Conservation (phyloP, 2,113 vertebrate species). For the Penelope pileata region DNA sequence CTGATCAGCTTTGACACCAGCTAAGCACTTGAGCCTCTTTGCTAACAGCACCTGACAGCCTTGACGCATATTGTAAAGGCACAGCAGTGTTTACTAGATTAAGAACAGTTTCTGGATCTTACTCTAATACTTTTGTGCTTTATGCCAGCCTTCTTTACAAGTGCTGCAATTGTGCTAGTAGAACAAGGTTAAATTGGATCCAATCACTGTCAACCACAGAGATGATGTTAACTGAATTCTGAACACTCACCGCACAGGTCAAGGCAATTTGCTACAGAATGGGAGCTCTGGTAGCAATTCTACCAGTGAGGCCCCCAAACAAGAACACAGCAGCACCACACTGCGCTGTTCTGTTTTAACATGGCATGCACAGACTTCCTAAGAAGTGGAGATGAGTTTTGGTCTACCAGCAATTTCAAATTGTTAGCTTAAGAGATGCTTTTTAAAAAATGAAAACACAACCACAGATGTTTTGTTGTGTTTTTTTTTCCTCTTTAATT, state of each 20-base stretch:
- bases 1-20: not conserved
- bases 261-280: not conserved
- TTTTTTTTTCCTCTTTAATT: not conserved
- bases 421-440: not conserved
- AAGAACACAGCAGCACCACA: not conserved
- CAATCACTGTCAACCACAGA: not conserved
- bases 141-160: not conserved
- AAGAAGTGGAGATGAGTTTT: not conserved
- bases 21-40: conserved; percentile 5
- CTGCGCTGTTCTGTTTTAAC: not conserved
- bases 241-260: not conserved
- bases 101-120: not conserved
- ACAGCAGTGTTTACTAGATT: not conserved
- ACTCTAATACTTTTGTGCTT: not conserved
- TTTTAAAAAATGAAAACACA: not conserved
- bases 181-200: not conserved
- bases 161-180: not conserved
- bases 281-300: not conserved
- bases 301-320: not conserved
- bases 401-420: not conserved
- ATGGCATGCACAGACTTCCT: not conserved
- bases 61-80: not conserved
- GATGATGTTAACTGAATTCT: not conserved
- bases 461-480: too few relatives aligned
- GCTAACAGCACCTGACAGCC: not conserved